Base-by-base conservation (phyloP, 2,797 vertebrate genomes). In the Esox masquinongy region DNA sequence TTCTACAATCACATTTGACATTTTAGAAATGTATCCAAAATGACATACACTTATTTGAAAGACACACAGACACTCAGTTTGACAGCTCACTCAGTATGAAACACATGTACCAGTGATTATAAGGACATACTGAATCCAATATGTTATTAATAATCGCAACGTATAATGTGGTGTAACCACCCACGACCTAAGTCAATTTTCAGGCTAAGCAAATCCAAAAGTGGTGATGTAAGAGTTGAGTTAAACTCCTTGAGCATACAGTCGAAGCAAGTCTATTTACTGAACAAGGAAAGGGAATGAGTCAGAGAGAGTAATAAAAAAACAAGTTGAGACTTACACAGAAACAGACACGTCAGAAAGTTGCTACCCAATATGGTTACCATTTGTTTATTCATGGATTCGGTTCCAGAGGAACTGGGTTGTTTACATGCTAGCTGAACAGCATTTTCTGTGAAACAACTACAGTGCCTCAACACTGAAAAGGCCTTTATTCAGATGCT, bases 1-100 rank as follows among this genome's bases (percentile, higher is more conserved):
- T 96, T 97, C 98, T 99, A 90, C 70, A 83, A 4, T 47, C 43
- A 47, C 43, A 47, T 47, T 11, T 11, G 9, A 47, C 43, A 47
- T 3, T 47, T 47, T 47, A 47, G 43, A 14, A 47, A 47, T 11
- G 12, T 14, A 47, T 47, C 43, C 43, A 47, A 47, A 47, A 14
- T 14, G 6, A 47, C 43, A 1, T 47, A 47, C 3, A 39, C 36
- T 39, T 39, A 43, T 43, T 43, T 43, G 39, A 70, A 80, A 76
- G 26, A 36, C 78, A 86, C 77, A 89, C 74, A 77, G 77, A 79
- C 64, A 2, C 64, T 53, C 76, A 17, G 64, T 83, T 79, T 87
- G 61, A 89, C 82, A 84, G 47, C 16, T 43, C 34, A 26, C 75
- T 51, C 29, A 36, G 15, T 4, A 12, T 73, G 4, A 49, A 39